Percentiles rank a stretch among this genome's conserved stretches.
Evolutionary conservation across 2,888 invertebrate species (phyloP).

Genomic region (Ichneumon xanthorius): DNA sequence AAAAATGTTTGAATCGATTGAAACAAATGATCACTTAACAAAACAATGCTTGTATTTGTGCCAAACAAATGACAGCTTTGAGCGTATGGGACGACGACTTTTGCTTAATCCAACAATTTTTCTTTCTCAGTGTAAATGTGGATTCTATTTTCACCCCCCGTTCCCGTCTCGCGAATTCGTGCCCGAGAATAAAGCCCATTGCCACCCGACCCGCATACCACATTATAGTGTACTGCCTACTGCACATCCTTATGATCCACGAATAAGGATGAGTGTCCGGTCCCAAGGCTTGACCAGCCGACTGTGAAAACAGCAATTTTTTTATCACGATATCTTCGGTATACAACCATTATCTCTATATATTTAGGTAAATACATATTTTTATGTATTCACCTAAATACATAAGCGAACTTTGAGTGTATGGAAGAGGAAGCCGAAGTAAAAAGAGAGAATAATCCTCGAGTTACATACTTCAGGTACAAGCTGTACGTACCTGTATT

Average conservation of each 20-base stretch:
- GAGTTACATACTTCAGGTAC: constrained; percentile 35
- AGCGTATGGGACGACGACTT: no score
- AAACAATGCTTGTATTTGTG: background rate
- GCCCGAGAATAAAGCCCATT: constrained; percentile 61
- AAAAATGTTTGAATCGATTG: no score
- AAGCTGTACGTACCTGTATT: constrained; percentile 4
- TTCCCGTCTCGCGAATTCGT: constrained; percentile 58
- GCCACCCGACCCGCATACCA: constrained; percentile 38
- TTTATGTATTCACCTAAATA: no score
- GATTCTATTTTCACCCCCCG: constrained; percentile 25
- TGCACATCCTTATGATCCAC: constrained; percentile 23
- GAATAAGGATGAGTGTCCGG: constrained; percentile 62
- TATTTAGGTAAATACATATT: constrained; percentile 13
- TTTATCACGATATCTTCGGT: constrained; percentile 37
- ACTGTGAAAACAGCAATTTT: constrained; percentile 60
- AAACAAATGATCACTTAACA: background rate
- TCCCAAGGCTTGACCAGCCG: constrained; percentile 54
- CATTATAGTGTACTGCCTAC: constrained; percentile 44
- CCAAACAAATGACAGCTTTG: no score
- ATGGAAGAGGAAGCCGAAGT: constrained; percentile 24
- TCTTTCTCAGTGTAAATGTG: background rate
- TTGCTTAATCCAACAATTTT: no score
- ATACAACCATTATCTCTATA: constrained; percentile 28
- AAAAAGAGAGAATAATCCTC: constrained; percentile 23
- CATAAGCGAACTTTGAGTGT: background rate